Evolutionary conservation across 1,140 invertebrate genomes (phyloP), one percentile per base, ranked within the genome.

Genomic region (Episyrphus balteatus): DNA sequence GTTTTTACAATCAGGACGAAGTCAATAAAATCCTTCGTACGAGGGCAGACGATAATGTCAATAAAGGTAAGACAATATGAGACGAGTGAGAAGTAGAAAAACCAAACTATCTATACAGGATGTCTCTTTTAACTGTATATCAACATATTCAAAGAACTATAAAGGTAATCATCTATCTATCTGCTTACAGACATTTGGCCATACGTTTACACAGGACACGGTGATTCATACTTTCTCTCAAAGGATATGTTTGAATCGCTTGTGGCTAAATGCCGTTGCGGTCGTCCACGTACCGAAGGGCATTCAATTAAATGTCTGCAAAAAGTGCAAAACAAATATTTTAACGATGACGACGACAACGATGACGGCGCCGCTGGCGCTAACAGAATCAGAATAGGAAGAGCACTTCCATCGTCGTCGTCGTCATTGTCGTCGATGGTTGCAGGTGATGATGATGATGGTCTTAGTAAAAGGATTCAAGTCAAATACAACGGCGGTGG

Each of bases 301-400:
- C 64, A 67, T 40, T 49, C 63, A 50, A 46, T 54, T 1, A 65
- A 61, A 44, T 67, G 64, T 40, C 34, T 67, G 7, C 64, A 67
- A 32, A 57, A 57, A 17, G 52, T 52, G 9, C 0, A 64, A 53
- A 46, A 50, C 56, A 12, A 34, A 54, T n/a, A 50, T 47, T 14
- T 37, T n/a, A 17, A 37, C 36, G 12, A 15, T 32, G 13, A 39
- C 15, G 42, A 11, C 41, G 19, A 21, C 13, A 12, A 8, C 14
- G 45, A 47, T 18, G 34, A 46, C 13, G 5, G 33, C 30, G 13
- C 26, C 40, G 8, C 26, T 6, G 14, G 21, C 26, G 0, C 15
- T 7, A 10, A 12, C 47, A 1, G 14, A 5, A 10, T 40, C 44
- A 1, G 31, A 50, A 33, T 12, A 48, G 39, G 42, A 12, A 2